Conservation (phyloP, 2,888 invertebrate genomes). For the Tetheella fluctuosa region DNA sequence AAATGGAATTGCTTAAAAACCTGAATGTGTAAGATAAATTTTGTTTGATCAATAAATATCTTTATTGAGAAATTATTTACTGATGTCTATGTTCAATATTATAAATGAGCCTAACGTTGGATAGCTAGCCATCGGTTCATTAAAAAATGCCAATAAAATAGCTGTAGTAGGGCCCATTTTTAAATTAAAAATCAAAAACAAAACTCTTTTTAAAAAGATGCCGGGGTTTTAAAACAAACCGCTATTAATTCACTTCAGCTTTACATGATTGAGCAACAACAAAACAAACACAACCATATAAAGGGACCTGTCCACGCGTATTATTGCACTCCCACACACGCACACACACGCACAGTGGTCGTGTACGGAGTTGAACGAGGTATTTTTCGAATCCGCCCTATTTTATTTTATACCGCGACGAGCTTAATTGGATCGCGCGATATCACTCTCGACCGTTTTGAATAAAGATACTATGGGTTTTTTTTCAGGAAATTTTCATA, state of each 20-base stretch:
- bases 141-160: too few relatives aligned
- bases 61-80: too few relatives aligned
- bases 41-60: neutral
- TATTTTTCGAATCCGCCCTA: conserved; percentile 29
- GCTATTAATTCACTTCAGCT: conserved; percentile 14
- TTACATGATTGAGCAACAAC: conserved; percentile 11
- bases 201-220: neutral
- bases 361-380: conserved; percentile 14
- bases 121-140: too few relatives aligned
- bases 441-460: conserved; percentile 13
- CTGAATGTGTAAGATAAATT: neutral
- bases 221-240: neutral
- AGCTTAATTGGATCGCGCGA: conserved; percentile 37
- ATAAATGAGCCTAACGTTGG: too few relatives aligned
- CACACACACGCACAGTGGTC: neutral
- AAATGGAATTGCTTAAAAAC: neutral
- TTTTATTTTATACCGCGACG: conserved; percentile 36
- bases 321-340: neutral
- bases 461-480: conserved; percentile 20
- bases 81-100: too few relatives aligned
- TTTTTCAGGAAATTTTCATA: conserved; percentile 22
- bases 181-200: too few relatives aligned
- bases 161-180: too few relatives aligned
- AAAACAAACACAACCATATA: neutral
- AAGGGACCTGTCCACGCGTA: conserved; percentile 2